A percentile compares a stretch with the other conserved stretches of the same genome.
Conservation (phyloP, 1,140 invertebrate genomes). For the Nomia melanderi region DNA sequence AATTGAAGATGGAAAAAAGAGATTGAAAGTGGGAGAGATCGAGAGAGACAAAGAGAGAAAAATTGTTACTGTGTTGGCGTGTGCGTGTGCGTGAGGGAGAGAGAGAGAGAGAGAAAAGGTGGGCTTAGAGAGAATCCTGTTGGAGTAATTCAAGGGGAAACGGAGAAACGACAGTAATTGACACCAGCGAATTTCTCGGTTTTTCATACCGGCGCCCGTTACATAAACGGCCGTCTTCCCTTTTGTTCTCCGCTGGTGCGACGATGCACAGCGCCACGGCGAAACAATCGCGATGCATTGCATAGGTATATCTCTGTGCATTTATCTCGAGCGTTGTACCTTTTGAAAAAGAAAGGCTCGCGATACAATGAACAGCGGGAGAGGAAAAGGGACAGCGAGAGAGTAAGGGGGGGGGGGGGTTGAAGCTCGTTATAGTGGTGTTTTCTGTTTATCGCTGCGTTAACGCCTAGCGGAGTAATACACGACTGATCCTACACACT, state of each 20-base stretch:
- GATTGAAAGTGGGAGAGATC: too few species aligned
- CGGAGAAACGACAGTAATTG: conserved; percentile 8
- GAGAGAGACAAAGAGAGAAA: too few species aligned
- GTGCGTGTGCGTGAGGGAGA: too few species aligned
- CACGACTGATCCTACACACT: not conserved
- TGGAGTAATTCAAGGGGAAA: conserved; percentile 9
- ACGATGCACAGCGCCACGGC: conserved; percentile 8
- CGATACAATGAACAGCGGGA: not conserved
- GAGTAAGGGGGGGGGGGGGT: not conserved
- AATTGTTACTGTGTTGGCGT: too few species aligned
- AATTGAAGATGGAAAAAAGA: too few species aligned
- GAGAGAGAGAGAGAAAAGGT: too few species aligned
- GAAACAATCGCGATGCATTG: conserved; percentile 33
- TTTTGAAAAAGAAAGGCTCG: not conserved
- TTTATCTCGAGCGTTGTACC: conserved; percentile 34
- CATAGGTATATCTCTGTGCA: conserved; percentile 5
- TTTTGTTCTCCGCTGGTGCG: conserved; percentile 16
- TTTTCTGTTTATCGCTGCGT: not conserved
- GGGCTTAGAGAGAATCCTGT: not conserved
- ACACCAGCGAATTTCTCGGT: conserved; percentile 8
- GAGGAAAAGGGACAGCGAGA: not conserved
- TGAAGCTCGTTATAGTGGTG: not conserved
- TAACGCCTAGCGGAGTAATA: not conserved
- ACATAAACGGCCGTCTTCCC: conserved; percentile 6
- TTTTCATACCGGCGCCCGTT: not conserved